Evolutionary conservation across 2,797 vertebrate genomes (phyloP).

Genomic region (Sebastes vulpes): DNA sequence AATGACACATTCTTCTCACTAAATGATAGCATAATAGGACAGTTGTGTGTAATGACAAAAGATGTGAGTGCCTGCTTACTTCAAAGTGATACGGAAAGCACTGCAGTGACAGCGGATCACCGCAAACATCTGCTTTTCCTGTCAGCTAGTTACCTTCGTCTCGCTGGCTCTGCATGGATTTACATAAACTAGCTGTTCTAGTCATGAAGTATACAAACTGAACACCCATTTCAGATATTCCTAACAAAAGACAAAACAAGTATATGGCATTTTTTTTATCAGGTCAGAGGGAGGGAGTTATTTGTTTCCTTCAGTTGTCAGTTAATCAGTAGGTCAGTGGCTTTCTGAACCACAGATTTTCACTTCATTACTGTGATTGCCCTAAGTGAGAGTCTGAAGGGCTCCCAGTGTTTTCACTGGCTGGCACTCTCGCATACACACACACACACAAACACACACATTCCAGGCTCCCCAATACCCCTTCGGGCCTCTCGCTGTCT

Average conservation of each 20-base stretch:
- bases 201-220: not conserved
- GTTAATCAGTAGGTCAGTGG: constrained; percentile 67
- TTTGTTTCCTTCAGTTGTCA: constrained; percentile 68
- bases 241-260: not conserved
- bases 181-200: constrained; percentile 11
- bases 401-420: constrained; percentile 51
- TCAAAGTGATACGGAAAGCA: constrained; percentile 16
- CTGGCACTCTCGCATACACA: constrained; percentile 16
- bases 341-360: constrained; percentile 70
- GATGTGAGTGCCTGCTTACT: constrained; percentile 16
- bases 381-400: constrained; percentile 53
- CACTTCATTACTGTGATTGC: constrained; percentile 74
- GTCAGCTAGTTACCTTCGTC: not conserved
- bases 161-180: constrained; percentile 8
- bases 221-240: not conserved
- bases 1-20: not conserved
- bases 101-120: constrained; percentile 24
- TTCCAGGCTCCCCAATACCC: constrained; percentile 51
- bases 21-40: constrained; percentile 24
- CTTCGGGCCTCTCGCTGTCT: constrained; percentile 68
- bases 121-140: constrained; percentile 25
- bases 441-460: constrained; percentile 34
- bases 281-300: constrained; percentile 1
- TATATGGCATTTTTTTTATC: not conserved
- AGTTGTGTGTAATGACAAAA: constrained; percentile 7